Base-by-base conservation (phyloP, 1,140 invertebrate species). In the Drosophila persimilis region DNA sequence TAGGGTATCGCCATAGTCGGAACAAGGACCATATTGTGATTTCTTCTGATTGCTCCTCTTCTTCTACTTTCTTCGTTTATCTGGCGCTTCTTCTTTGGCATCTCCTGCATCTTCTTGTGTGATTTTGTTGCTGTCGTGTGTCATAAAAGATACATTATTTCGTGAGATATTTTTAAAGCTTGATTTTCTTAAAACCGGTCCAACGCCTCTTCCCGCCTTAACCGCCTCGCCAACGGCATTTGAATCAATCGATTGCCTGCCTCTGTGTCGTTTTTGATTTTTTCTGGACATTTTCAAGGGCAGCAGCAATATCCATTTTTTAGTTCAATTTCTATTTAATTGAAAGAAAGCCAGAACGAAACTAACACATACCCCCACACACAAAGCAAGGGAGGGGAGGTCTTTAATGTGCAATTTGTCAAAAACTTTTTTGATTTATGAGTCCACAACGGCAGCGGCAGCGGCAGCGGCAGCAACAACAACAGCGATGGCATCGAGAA, bases 331-430 rank as follows among this genome's bases (percentile, higher is more conserved):
- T 74, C 55, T 50, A 57, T 59, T 60, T 71, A 77, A 65, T 55
- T 48, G 48, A 69, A 66, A 52, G 61, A 53, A 64, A 61, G 24
- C 31, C 53, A 48, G 17, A 50, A n/a, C 22, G 35, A 41, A 35
- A 43, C 54, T 22, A 46, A 50, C 24, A 54, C 26, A 53, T 17
- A 17, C 17, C 17, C 55, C 17, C 55, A 59, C 35, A 51, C 55
- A 51, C 64, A 77, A 62, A 67, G 48, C 51, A 45, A 31, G 7
- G 29, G 29, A 29, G 4, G 26, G 29, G 29, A 2, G 11, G 81
- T 57, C 81, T 88, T 86, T 86, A 86, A 86, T 86, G 83, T 88
- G 83, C 79, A 88, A 88, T 88, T 88, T 88, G 83, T 88, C 83
- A 88, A 79, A 73, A 88, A 88, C 58, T 88, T 86, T 76, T 88